Conservation (phyloP, 1,140 invertebrate species). For the Brachionus rubens region DNA sequence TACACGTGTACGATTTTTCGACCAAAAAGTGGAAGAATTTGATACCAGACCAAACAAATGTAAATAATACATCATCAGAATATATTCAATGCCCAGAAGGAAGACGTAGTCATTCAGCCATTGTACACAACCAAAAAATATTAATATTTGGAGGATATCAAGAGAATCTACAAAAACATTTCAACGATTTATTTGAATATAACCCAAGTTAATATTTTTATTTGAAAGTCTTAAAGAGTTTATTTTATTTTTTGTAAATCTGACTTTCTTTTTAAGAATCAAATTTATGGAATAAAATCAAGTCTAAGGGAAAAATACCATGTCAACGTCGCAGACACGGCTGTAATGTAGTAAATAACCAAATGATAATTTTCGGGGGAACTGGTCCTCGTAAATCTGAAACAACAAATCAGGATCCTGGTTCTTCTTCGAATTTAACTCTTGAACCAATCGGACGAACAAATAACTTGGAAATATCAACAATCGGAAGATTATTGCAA, state of each 20-base stretch:
- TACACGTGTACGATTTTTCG: slow-evolving; percentile 63
- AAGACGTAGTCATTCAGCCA: slow-evolving; percentile 80
- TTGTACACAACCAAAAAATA: slow-evolving; percentile 71
- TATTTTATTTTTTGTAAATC: too few relatives aligned
- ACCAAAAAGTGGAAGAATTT: slow-evolving; percentile 72
- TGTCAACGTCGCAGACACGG: slow-evolving; percentile 71
- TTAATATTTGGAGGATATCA: slow-evolving; percentile 86
- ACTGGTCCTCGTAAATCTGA: slow-evolving; percentile 64
- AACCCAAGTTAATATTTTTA: slow-evolving; percentile 60
- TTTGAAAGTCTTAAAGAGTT: slow-evolving; percentile 47
- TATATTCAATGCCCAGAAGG: slow-evolving; percentile 66
- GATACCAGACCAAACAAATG: slow-evolving; percentile 71
- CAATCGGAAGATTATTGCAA: neutral
- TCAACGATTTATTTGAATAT: slow-evolving; percentile 75
- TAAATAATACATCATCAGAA: slow-evolving; percentile 61
- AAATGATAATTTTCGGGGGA: slow-evolving; percentile 75
- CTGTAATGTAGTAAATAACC: slow-evolving; percentile 68
- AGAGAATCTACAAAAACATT: slow-evolving; percentile 71
- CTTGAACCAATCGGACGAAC: neutral
- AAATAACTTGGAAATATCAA: neutral
- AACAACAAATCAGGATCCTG: neutral
- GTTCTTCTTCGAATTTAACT: neutral
- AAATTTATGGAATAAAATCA: slow-evolving; percentile 67
- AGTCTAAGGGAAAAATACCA: slow-evolving; percentile 62
- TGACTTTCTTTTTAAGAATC: slow-evolving; percentile 59